Evolutionary conservation across 2,113 vertebrate genomes (phyloP).

Genomic region (Callithrix jacchus): DNA sequence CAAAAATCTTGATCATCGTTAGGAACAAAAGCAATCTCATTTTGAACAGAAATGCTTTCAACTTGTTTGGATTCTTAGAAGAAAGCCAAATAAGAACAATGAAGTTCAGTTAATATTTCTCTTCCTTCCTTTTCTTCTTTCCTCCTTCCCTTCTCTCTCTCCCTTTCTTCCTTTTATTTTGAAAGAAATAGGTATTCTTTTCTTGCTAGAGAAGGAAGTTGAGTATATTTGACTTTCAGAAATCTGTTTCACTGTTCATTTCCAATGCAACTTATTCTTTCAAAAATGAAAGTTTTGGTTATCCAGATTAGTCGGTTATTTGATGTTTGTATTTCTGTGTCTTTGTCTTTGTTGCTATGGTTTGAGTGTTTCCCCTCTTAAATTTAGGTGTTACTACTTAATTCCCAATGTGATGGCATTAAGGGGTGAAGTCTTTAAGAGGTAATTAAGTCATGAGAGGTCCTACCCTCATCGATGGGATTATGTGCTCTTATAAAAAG

Average conservation of each 20-base stretch:
- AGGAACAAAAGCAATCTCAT: neutral
- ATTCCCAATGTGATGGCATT: neutral
- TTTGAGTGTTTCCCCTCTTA: neutral
- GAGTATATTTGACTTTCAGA: constrained; percentile 19
- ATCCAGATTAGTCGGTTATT: neutral
- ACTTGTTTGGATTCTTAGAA: neutral
- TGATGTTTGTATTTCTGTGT: neutral
- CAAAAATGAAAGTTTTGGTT: neutral
- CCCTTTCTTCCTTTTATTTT: neutral
- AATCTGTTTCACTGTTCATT: neutral
- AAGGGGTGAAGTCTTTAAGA: neutral
- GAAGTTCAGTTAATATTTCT: neutral
- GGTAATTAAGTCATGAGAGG: neutral
- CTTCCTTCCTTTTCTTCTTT: no score
- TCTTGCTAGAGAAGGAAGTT: neutral
- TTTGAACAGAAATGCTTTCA: constrained; percentile 28
- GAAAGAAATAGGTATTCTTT: neutral
- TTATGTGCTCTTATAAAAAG: neutral
- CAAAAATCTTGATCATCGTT: neutral
- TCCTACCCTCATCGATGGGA: neutral
- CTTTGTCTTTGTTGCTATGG: neutral
- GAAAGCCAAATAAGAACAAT: neutral
- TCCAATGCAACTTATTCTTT: neutral
- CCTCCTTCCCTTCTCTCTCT: neutral
- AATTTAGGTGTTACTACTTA: neutral